These are phyloP conservation scores for Oryctes rhinoceros DNA, from an alignment of 1,140 invertebrate species.

Conservation along the genomic window DNA sequence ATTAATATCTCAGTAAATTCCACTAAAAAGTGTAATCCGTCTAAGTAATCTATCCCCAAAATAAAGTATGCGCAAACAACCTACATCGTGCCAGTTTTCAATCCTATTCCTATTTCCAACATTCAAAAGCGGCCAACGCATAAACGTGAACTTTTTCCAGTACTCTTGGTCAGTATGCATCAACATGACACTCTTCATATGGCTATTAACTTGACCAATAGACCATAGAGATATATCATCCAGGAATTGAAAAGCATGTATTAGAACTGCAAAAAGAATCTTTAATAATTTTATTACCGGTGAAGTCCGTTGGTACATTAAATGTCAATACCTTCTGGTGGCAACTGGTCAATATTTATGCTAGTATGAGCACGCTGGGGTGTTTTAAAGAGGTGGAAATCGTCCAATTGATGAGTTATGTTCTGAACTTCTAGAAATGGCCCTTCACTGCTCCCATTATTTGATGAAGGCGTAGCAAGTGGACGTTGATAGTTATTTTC, in stretches of 20 bases:
- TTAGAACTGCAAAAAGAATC: conserved; percentile 72
- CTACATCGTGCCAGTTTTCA: conserved; percentile 52
- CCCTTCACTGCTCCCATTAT: conserved; percentile 1
- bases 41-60: too few relatives aligned
- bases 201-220: conserved; percentile 83
- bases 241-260: conserved; percentile 87
- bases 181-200: conserved; percentile 84
- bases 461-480: neutral
- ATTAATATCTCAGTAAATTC: too few relatives aligned
- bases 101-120: conserved; percentile 42
- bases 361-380: conserved; percentile 53
- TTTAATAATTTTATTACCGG: neutral
- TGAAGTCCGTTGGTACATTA: conserved; percentile 31
- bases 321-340: conserved; percentile 59
- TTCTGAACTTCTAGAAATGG: conserved; percentile 55
- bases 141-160: conserved; percentile 60
- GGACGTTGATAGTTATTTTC: conserved; percentile 64
- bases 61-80: neutral
- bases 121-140: conserved; percentile 58
- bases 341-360: conserved; percentile 67
- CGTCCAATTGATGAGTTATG: conserved; percentile 62
- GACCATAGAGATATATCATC: conserved; percentile 92
- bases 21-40: too few relatives aligned
- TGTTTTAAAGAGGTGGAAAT: conserved; percentile 44
- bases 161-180: conserved; percentile 63